Conservation (phyloP, 2,113 vertebrate species). For the Desmodus rotundus region DNA sequence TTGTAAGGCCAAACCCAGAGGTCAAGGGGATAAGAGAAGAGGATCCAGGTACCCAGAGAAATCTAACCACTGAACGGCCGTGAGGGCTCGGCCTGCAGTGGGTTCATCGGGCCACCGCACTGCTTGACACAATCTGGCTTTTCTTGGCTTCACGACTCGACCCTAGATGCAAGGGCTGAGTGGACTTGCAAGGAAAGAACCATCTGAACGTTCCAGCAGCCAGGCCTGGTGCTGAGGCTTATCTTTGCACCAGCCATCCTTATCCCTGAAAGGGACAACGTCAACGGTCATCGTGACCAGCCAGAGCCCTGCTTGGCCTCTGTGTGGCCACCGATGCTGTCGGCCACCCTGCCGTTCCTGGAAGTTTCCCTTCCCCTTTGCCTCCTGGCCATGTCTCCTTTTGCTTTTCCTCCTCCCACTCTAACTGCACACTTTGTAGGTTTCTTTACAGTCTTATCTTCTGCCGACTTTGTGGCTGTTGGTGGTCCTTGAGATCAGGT, state of each 20-base stretch:
- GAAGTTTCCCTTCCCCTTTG: background rate
- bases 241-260: background rate
- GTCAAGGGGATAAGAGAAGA: background rate
- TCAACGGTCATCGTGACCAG: background rate
- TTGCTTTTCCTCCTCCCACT: background rate
- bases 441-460: background rate
- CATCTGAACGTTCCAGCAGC: background rate
- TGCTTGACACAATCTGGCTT: background rate
- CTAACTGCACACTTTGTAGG: background rate
- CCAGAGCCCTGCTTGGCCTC: background rate
- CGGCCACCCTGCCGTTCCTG: background rate
- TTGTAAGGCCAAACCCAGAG: background rate
- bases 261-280: background rate
- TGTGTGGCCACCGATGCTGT: background rate
- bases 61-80: fast-evolving
- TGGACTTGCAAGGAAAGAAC: background rate
- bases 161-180: background rate
- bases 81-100: background rate
- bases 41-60: background rate
- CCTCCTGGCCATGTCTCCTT: background rate
- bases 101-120: background rate
- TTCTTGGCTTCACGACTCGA: background rate
- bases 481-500: background rate
- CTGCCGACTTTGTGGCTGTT: background rate
- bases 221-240: background rate